Evolutionary conservation across 2,797 vertebrate genomes (phyloP), one percentile per base, ranked within the genome.

Genomic region (Mus minutoides): DNA sequence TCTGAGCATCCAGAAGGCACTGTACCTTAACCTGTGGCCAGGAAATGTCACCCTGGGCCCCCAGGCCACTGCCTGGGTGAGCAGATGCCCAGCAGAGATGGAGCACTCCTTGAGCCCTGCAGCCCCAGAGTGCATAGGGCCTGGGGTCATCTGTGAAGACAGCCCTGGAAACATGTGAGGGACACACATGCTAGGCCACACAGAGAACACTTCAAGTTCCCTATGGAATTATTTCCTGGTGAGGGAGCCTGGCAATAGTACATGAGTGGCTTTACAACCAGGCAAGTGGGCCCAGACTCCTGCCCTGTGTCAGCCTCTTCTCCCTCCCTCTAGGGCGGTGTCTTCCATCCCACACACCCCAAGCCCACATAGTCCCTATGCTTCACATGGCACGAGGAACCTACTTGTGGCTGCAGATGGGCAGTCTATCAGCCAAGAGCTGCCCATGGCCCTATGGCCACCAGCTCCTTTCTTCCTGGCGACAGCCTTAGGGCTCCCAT

Each of bases 331-430:
- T 46, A 16, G 64, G 58, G 40, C 49, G 34, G 54, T 1, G 0
- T 73, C 46, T 11, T 0, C 5, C 21, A 37, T 16, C n/a, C 9
- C 0, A 10, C 12, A 1, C 0, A 0, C 29, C 69, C 34, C 7
- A 56, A 31, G 40, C 21, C 6, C 4, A 52, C 0, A 14, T 2
- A 2, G n/a, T 37, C 34, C 54, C 56, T 46, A 43, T 29, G 29
- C 40, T 2, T 62, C 3, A 2, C 52, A 12, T 22, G 2, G 10
- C 24, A 1, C 0, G 1, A 58, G 46, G 56, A 14, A 4, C n/a
- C 58, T 29, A 0, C 40, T 24, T 17, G 1, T 12, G 54, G 37
- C 69, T 26, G 10, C 10, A 21, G 13, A n/a, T 0, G 0, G 9
- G 0, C 5, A 22, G 40, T 17, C 26, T 46, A 16, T 43, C 34